Evolutionary conservation across 1,140 invertebrate genomes (phyloP).

Genomic region (Coptotermes formosanus): DNA sequence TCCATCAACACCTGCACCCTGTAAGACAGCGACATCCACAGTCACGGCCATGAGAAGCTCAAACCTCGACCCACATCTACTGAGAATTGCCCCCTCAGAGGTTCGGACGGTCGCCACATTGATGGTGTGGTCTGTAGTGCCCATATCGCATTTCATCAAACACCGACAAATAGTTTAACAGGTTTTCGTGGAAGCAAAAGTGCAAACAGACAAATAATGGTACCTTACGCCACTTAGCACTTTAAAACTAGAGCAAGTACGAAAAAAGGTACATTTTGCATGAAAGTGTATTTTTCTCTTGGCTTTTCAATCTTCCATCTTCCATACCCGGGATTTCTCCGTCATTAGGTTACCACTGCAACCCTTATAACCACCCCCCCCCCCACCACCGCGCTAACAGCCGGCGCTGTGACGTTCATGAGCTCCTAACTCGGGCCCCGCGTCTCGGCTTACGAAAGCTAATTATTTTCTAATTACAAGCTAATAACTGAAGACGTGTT

Average conservation of each 20-base stretch:
- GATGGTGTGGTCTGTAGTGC: no score
- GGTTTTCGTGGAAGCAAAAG: no score
- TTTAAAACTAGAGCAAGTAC: neutral
- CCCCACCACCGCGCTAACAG: neutral
- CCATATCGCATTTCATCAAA: no score
- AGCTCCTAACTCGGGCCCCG: slow-evolving; percentile 20
- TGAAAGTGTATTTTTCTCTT: neutral
- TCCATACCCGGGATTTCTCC: neutral
- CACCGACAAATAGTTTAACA: no score
- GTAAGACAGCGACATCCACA: no score
- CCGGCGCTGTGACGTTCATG: slow-evolving; percentile 23
- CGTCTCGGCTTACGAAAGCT: slow-evolving; percentile 29
- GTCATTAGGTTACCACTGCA: neutral
- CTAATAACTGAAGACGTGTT: slow-evolving; percentile 33
- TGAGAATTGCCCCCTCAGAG: no score
- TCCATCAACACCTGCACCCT: no score
- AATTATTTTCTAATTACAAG: slow-evolving; percentile 33
- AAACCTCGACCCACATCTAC: no score
- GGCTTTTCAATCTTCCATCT: neutral
- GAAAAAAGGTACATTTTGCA: neutral
- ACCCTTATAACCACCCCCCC: neutral
- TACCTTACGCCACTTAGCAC: neutral
- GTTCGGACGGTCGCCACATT: no score
- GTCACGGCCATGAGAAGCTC: no score
- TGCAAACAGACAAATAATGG: neutral